phyloP scores from a whole-genome alignment of 2,888 invertebrate species.

The Drosophila nigricruria region DNA sequence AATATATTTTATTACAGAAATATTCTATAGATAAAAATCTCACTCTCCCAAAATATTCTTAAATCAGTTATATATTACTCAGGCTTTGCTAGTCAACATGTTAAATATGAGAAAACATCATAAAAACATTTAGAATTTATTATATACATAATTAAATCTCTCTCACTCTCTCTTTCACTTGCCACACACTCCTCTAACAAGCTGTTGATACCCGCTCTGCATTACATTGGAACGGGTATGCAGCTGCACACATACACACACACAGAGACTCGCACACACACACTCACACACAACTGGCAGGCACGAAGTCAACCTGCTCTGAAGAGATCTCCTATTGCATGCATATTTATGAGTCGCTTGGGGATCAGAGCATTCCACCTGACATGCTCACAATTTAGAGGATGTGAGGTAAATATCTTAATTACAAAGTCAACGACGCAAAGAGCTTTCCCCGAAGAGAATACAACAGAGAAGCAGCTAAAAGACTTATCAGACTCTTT shows the following conservation, averaged over 20 bases:
- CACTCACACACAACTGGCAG: slow-evolving; percentile 23
- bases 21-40: background rate
- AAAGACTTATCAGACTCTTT: background rate
- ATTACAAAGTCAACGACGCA: slow-evolving; percentile 28
- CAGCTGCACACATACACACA: background rate
- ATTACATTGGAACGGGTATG: slow-evolving; percentile 9
- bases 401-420: slow-evolving; percentile 53
- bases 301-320: slow-evolving; percentile 55
- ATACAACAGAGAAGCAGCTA: background rate
- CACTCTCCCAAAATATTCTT: too few species aligned
- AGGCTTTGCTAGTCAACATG: too few species aligned
- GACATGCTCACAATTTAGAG: slow-evolving; percentile 55
- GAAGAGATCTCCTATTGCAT: slow-evolving; percentile 57
- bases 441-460: background rate
- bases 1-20: background rate
- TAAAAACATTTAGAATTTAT: too few species aligned
- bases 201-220: slow-evolving; percentile 16
- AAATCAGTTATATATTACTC: too few species aligned
- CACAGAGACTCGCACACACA: background rate
- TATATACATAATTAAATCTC: too few species aligned
- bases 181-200: background rate
- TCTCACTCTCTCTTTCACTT: background rate
- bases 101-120: too few species aligned
- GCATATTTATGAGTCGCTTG: slow-evolving; percentile 70
- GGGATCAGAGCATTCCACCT: slow-evolving; percentile 49